Evolutionary conservation across 64 coral and sea anemone species (phyloP), one percentile per base, ranked within the genome.

Genomic region (Platygyra sinensis): DNA sequence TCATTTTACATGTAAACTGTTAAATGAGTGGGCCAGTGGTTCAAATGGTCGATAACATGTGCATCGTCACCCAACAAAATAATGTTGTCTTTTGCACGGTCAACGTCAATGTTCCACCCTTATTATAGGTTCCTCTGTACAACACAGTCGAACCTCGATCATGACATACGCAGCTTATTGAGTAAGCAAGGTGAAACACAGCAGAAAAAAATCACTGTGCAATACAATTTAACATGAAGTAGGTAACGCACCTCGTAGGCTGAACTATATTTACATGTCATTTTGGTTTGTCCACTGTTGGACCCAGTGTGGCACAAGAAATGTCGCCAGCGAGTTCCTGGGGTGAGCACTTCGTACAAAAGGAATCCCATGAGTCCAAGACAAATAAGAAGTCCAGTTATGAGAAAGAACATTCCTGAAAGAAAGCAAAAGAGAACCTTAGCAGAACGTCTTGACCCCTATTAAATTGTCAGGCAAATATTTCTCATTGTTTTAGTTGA

Each of bases 281-380:
- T 51, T n/a, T 74, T 24, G 22, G 51, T 30, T 74, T 71, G 10
- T 42, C 51, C 72, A 76, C 30, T 12, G 77, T 6, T 33, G 51
- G 62, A 80, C 22, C 93, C 90, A 12, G 5, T 12, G 10, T 13
- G 29, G 22, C 93, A 94, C 54, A 76, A 24, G 65, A 83, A 94
- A 51, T 94, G 87, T 22, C 88, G 82, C 75, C 78, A 94, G 30
- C 69, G 36, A 0, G 93, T 90, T 9, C 74, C 76, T 25, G 82
- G 82, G 5, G 74, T 75, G 18, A 79, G 71, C 15, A 87, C 52
- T 60, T 94, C 78, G 62, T 90, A 94, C 13, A 94, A 4, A 16
- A 87, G 11, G 33, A 90, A 85, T 54, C 79, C 72, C 16, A 89
- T 6, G 12, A 89, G 19, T 75, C 32, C 69, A 20, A 94, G 72